phyloP scores from a whole-genome alignment of 2,888 invertebrate species.

The Chaitophorus viminalis region DNA sequence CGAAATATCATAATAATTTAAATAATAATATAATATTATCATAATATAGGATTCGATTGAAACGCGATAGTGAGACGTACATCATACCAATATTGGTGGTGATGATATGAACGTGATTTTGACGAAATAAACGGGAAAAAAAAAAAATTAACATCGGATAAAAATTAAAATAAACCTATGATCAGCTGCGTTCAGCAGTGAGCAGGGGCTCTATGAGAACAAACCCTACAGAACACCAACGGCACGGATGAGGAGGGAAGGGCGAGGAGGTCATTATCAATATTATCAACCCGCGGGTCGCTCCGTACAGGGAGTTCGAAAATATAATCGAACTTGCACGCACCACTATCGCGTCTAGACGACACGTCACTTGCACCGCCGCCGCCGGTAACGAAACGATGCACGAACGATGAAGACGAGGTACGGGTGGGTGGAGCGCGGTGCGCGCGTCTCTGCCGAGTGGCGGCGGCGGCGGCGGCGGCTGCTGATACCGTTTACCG shows the following conservation, averaged over 20 bases:
- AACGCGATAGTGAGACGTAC: not conserved
- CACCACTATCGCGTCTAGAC: slow-evolving; percentile 49
- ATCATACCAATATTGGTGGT: too few species aligned
- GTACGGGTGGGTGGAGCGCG: not conserved
- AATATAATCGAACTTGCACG: not conserved
- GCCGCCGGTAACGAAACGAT: not conserved
- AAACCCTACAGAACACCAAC: too few species aligned
- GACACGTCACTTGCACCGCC: slow-evolving; percentile 25
- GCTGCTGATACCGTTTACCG: slow-evolving; percentile 50
- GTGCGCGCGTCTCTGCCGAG: not conserved
- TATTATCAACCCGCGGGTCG: not conserved
- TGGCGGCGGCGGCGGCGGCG: slow-evolving; percentile 7
- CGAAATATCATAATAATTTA: not conserved
- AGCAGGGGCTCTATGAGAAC: too few species aligned
- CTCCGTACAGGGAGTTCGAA: slow-evolving; percentile 19
- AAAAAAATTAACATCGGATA: too few species aligned
- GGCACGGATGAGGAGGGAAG: not conserved
- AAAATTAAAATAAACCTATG: too few species aligned
- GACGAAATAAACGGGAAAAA: too few species aligned
- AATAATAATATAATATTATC: too few species aligned
- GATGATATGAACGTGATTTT: too few species aligned
- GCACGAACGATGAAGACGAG: not conserved
- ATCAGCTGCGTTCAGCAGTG: too few species aligned
- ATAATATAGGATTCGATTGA: too few species aligned
- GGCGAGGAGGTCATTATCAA: not conserved